Evolutionary conservation across 2,797 vertebrate genomes (phyloP).

Genomic region (Sarcoramphus papa): DNA sequence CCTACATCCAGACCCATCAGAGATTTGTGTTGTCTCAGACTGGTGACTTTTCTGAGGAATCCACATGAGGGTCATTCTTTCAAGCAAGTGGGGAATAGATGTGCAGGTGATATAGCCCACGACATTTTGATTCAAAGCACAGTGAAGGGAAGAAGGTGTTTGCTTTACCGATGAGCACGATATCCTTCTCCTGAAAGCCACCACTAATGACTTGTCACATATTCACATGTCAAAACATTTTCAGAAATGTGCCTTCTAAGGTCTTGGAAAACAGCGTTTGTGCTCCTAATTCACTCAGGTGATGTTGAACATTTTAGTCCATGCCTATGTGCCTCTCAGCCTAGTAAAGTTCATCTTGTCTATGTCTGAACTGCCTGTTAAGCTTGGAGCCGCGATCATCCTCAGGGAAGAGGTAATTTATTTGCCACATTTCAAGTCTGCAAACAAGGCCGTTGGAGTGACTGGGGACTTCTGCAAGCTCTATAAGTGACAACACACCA

Average conservation of each 20-base stretch:
- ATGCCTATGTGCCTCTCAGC: not conserved
- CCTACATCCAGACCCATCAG: fast-evolving
- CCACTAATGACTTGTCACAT: not conserved
- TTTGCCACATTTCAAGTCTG: not conserved
- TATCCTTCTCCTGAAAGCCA: not conserved
- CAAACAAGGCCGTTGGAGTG: not conserved
- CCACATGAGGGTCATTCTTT: not conserved
- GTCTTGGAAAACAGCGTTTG: not conserved
- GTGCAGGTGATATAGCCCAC: not conserved
- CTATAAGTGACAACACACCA: not conserved
- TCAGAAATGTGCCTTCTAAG: not conserved
- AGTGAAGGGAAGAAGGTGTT: not conserved
- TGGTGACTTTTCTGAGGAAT: not conserved
- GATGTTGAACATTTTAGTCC: not conserved
- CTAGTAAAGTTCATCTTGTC: not conserved
- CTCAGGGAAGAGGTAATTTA: not conserved
- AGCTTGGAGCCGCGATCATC: not conserved
- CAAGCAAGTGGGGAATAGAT: not conserved
- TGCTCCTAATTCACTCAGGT: not conserved
- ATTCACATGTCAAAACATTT: not conserved
- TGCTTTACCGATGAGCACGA: not conserved
- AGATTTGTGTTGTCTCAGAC: not conserved
- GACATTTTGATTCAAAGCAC: not conserved
- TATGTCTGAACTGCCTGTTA: not conserved
- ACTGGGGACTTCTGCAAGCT: not conserved